A percentile compares a stretch with the other conserved stretches of the same genome.
These are phyloP conservation scores for Camelus dromedarius DNA, from an alignment of 2,113 vertebrate species.

Conservation along the genomic window DNA sequence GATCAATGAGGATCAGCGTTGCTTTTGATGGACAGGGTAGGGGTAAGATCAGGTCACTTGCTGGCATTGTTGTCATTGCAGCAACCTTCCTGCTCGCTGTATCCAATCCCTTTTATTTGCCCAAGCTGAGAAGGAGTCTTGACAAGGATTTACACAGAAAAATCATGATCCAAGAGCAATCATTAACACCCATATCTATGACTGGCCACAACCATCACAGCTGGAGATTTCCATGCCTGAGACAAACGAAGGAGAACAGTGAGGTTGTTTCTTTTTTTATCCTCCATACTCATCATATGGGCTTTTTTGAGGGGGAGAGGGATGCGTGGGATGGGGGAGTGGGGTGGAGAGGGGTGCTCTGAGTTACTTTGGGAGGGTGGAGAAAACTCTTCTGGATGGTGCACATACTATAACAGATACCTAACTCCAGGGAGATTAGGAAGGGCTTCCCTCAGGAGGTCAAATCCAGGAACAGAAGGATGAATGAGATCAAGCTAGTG, in stretches of 20 bases:
- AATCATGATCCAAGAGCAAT: background rate
- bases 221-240: background rate
- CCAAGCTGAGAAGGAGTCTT: background rate
- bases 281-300: background rate
- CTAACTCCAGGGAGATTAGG: background rate
- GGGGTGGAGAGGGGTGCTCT: background rate
- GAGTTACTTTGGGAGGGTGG: background rate
- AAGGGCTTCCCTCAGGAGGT: background rate
- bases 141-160: background rate
- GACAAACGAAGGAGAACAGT: background rate
- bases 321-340: too few relatives aligned
- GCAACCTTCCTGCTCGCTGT: background rate
- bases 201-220: background rate
- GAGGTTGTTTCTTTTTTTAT: background rate
- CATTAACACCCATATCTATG: background rate
- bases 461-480: background rate
- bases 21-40: background rate
- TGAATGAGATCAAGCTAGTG: background rate
- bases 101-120: background rate
- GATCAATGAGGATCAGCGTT: background rate
- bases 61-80: background rate
- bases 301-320: background rate
- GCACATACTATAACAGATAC: background rate
- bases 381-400: background rate
- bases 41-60: slow-evolving; percentile 23